These are phyloP conservation scores for Ctenosaura bakeri DNA, from an alignment of 2,797 vertebrate species.

Conservation along the genomic window DNA sequence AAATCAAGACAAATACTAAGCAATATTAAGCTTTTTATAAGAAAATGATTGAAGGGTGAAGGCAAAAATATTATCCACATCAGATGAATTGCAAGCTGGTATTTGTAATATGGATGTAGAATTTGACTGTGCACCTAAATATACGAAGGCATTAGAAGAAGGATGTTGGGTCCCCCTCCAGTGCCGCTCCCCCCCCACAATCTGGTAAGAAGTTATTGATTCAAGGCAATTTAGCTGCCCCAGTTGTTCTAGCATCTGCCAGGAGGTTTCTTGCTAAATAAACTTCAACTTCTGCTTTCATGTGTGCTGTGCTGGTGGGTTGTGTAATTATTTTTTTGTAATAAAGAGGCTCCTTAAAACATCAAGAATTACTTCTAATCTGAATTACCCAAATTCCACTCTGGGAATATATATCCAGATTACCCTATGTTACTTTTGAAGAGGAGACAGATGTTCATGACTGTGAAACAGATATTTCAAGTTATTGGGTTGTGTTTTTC, in stretches of 20 bases:
- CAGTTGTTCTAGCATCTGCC: slow-evolving; percentile 69
- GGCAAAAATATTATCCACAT: background rate
- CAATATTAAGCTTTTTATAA: background rate
- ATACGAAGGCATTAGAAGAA: slow-evolving; percentile 47
- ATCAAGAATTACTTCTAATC: slow-evolving; percentile 79
- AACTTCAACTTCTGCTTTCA: slow-evolving; percentile 67
- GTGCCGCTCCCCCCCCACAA: slow-evolving; percentile 44
- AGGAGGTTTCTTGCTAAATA: slow-evolving; percentile 68
- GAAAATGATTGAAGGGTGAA: background rate
- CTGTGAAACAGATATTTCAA: slow-evolving; percentile 76
- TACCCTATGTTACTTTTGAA: slow-evolving; percentile 73
- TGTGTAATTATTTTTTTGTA: slow-evolving; percentile 74
- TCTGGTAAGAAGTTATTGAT: slow-evolving; percentile 66
- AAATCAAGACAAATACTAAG: background rate
- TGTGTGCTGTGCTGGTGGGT: slow-evolving; percentile 58
- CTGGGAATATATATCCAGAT: slow-evolving; percentile 80
- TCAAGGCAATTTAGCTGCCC: slow-evolving; percentile 66
- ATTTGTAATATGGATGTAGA: background rate
- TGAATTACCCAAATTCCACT: slow-evolving; percentile 76
- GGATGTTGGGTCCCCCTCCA: background rate
- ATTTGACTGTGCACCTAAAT: slow-evolving; percentile 33
- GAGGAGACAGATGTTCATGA: slow-evolving; percentile 76
- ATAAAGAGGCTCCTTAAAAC: slow-evolving; percentile 74
- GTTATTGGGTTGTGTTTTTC: slow-evolving; percentile 61
- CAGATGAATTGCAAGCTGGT: background rate